Base-by-base conservation (phyloP, 2,888 invertebrate genomes). In the Drosophila testacea region DNA sequence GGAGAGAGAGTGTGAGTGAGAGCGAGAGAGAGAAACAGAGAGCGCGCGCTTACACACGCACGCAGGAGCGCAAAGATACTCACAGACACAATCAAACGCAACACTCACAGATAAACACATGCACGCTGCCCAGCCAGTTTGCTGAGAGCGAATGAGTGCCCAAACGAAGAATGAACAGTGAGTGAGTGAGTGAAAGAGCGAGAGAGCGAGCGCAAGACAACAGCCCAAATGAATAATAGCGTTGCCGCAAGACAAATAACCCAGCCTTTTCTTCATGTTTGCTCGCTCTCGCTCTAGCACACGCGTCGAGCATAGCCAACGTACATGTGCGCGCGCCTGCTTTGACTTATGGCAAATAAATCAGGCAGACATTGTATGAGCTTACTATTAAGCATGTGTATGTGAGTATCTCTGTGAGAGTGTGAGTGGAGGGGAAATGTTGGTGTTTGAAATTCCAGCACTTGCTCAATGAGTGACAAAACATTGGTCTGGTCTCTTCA, bases 241-340 rank as follows among this genome's bases (percentile, higher is more conserved):
- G 91, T 85, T 91, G 85, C 89, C 89, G 87, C 77, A 92, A 92
- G 92, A 89, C 90, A 91, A 91, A 92, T 92, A 92, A 92, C 91
- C 92, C 92, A 91, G 89, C 92, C 91, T 91, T 90, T 89, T 91
- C 83, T 87, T 84, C 78, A 69, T 81, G 64, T 66, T 59, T 70
- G 46, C 55, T 60, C 75, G 39, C 59, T 62, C 80, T 66, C 73
- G 59, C 73, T 73, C 81, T 72, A 44, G 60, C 76, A 39, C 68
- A 46, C 63, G 39, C 57, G 39, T 34, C 64, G 64, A 72, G 54
- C 46, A 50, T 60, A 47, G 56, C 57, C 51, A 64, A 55, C 61
- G 71, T 55, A 69, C 80, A 76, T 79, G 69, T 79, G 82, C 76
- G 79, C 76, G 79, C 71, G 81, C 84, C 88, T 83, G 88, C 78